Evolutionary conservation across 2,888 invertebrate species (phyloP).

Genomic region (Stenichneumon culpator): DNA sequence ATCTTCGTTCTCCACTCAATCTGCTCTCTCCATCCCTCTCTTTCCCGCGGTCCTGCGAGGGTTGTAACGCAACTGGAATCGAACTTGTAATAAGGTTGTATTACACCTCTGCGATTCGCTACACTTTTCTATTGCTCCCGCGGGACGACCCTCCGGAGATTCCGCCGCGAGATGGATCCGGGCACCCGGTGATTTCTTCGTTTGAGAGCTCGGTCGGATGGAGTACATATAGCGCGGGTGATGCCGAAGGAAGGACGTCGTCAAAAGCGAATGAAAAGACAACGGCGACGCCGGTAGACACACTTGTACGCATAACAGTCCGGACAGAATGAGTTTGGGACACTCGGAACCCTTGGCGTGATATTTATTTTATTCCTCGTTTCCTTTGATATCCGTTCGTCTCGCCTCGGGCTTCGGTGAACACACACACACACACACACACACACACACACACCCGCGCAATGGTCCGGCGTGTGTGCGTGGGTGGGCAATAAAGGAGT

Average conservation of each 20-base stretch:
- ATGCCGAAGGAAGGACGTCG: constrained; percentile 18
- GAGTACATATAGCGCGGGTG: neutral
- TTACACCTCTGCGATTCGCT: constrained; percentile 75
- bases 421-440: constrained; percentile 17
- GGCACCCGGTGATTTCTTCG: constrained; percentile 46
- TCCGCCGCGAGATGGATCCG: constrained; percentile 32
- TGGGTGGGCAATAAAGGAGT: constrained; percentile 45
- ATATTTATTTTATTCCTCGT: constrained; percentile 63
- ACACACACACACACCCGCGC: neutral
- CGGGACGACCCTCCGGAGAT: constrained; percentile 69
- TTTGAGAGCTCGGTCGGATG: neutral
- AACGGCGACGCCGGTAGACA: constrained; percentile 6
- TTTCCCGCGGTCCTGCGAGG: constrained; percentile 75
- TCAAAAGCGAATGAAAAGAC: constrained; percentile 35
- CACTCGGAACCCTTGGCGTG: constrained; percentile 31
- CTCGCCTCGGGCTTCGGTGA: constrained; percentile 34
- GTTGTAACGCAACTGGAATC: constrained; percentile 81
- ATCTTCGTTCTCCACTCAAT: neutral
- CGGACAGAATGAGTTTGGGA: constrained; percentile 42
- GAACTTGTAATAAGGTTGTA: constrained; percentile 82
- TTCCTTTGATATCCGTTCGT: constrained; percentile 52
- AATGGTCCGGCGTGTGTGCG: neutral
- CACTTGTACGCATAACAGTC: neutral
- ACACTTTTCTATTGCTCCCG: constrained; percentile 78
- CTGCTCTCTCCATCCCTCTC: constrained; percentile 64